Percentiles rank a stretch among this genome's conserved stretches.
Conservation (phyloP, 2,113 vertebrate genomes). For the Cyprinodon brontotheroides region DNA sequence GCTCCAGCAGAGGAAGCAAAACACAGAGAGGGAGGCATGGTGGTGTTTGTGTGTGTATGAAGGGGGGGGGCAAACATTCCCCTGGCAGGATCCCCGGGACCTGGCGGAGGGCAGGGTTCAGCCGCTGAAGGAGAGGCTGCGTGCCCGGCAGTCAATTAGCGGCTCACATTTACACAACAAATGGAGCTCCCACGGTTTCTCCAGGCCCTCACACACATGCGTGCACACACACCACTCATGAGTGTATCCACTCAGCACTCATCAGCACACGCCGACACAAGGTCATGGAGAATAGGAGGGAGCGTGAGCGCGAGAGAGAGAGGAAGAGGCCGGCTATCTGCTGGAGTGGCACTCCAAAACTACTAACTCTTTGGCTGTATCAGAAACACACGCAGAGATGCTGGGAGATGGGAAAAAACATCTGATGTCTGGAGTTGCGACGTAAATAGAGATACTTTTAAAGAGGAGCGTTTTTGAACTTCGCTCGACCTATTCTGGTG, state of each 20-base stretch:
- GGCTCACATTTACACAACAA: conserved; percentile 78
- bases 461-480: background rate
- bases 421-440: conserved; percentile 7
- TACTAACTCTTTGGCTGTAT: conserved; percentile 57
- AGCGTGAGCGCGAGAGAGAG: conserved; percentile 25
- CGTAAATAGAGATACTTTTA: conserved; percentile 1
- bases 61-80: conserved; percentile 54
- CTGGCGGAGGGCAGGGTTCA: conserved; percentile 74
- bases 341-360: conserved; percentile 67
- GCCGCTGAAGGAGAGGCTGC: conserved; percentile 74
- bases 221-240: conserved; percentile 44
- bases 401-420: conserved; percentile 1
- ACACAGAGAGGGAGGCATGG: conserved; percentile 41
- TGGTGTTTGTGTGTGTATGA: conserved; percentile 4
- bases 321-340: conserved; percentile 63
- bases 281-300: conserved; percentile 56
- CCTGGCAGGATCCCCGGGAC: conserved; percentile 71
- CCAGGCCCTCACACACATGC: conserved; percentile 26
- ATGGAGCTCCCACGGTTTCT: conserved; percentile 68
- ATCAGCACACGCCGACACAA: conserved; percentile 73
- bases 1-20: conserved; percentile 40
- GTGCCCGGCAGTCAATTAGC: conserved; percentile 77
- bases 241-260: conserved; percentile 70
- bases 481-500: background rate
- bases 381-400: conserved; percentile 39